phyloP scores from a whole-genome alignment of 2,113 vertebrate genomes.

The Diadophis punctatus region DNA sequence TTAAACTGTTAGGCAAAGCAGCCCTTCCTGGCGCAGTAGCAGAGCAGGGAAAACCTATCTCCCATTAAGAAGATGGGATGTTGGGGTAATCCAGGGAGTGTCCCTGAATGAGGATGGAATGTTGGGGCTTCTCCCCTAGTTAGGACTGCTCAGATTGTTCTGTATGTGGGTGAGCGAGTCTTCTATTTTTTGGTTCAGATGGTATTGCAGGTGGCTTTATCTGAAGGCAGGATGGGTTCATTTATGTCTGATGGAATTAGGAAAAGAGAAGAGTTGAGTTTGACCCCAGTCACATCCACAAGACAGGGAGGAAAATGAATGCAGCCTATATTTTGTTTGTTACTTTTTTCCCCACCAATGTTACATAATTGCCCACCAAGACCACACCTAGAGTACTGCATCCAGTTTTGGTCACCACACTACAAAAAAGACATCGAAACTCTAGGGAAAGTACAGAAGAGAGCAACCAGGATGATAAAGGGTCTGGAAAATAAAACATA shows the following conservation, averaged over 20 bases:
- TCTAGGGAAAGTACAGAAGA: too few relatives aligned
- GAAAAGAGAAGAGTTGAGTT: not conserved
- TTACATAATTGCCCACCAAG: not conserved
- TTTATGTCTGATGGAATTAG: not conserved
- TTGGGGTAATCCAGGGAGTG: not conserved
- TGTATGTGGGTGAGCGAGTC: not conserved
- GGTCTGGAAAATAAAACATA: too few relatives aligned
- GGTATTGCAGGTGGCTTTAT: not conserved
- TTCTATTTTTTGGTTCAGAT: not conserved
- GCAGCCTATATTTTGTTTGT: not conserved
- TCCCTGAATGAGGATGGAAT: not conserved
- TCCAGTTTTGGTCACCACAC: too few relatives aligned
- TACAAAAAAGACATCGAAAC: too few relatives aligned
- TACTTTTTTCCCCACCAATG: not conserved
- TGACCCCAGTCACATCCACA: not conserved
- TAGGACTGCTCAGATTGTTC: not conserved
- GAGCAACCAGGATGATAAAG: too few relatives aligned
- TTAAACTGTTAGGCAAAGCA: not conserved
- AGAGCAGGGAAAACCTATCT: not conserved
- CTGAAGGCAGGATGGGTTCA: not conserved
- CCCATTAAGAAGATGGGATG: not conserved
- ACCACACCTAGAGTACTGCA: too few relatives aligned
- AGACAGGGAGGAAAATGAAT: not conserved
- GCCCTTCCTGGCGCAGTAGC: not conserved
- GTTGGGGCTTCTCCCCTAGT: not conserved